Base-by-base conservation (phyloP, 2,797 vertebrate species). In the Buceros bicornis region DNA sequence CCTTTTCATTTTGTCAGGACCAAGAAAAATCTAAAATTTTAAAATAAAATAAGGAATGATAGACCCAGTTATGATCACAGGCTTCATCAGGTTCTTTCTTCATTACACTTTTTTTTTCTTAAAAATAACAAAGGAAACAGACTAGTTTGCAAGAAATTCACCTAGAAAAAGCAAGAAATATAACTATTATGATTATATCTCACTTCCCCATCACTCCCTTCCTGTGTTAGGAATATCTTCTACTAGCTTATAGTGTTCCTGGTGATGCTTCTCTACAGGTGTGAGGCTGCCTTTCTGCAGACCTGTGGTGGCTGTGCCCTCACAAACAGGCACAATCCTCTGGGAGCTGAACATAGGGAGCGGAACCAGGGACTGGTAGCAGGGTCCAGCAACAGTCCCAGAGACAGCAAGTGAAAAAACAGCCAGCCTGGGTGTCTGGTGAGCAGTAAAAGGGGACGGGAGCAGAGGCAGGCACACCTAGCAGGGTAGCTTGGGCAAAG, bases 271-370 rank as follows among this genome's bases (percentile, higher is more conserved):
- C 57, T 31, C 31, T 13, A 8, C 25, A 42, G 71, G 16, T 1
- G 5, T 0, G 37, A 2, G 1, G 1, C 13, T 69, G 31, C 16
- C 18, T 33, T 58, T 60, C 45, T 1, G 4, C 47, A 66, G 66
- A 35, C 33, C 40, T 16, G 21, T 8, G 21, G 45, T 53, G 33
- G 19, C 47, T 67, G 61, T 45, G 45, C 43, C 45, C 16, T 21
- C 25, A 22, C 43, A 13, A 24, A 24, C 1, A 2, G 29, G n/a
- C 1, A 1, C 69, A 56, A 22, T 56, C 29, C 24, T 31, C 24
- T 17, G 42, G 33, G n/a, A 19, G 31, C 10, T 64, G 50, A 47
- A 48, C 2, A 8, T 1, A 7, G 42, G 9, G 29, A 7, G 13
- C 45, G 78, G 58, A 71, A 29, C 24, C 35, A 40, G 58, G 43